Percentiles rank a stretch among this genome's conserved stretches.
These are phyloP conservation scores for Hyla sarda DNA, from an alignment of 2,113 vertebrate genomes.

Conservation along the genomic window DNA sequence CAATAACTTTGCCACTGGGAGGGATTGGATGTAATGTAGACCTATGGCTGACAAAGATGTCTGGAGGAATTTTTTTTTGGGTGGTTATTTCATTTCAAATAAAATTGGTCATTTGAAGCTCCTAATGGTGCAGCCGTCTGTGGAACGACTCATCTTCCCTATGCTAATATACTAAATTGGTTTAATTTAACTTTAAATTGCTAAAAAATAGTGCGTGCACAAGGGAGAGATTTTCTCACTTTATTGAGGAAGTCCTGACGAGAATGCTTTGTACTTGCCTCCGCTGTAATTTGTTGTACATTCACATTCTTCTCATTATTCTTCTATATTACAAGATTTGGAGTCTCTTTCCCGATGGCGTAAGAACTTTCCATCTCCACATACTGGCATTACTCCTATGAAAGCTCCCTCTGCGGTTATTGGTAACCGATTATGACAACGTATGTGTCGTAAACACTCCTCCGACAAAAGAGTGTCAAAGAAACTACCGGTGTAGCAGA, in stretches of 20 bases:
- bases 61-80: slow-evolving; percentile 17
- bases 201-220: slow-evolving; percentile 35
- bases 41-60: slow-evolving; percentile 64
- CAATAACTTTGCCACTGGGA: slow-evolving; percentile 63
- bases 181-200: slow-evolving; percentile 40
- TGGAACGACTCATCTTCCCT: slow-evolving; percentile 22
- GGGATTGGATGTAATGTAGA: slow-evolving; percentile 60
- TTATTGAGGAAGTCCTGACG: slow-evolving; percentile 28
- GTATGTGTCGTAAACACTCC: background rate
- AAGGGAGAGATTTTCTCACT: slow-evolving; percentile 29
- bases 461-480: background rate
- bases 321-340: background rate
- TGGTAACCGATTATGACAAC: background rate
- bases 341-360: background rate
- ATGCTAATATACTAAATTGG: slow-evolving; percentile 47
- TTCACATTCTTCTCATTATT: background rate
- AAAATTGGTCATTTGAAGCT: slow-evolving; percentile 31
- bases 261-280: slow-evolving; percentile 2
- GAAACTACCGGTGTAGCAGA: background rate
- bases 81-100: background rate
- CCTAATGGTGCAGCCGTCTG: background rate
- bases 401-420: background rate
- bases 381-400: background rate
- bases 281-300: slow-evolving; percentile 2
- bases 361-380: background rate